Evolutionary conservation across 1,140 invertebrate species (phyloP).

Genomic region (Drosophila trapezifrons): DNA sequence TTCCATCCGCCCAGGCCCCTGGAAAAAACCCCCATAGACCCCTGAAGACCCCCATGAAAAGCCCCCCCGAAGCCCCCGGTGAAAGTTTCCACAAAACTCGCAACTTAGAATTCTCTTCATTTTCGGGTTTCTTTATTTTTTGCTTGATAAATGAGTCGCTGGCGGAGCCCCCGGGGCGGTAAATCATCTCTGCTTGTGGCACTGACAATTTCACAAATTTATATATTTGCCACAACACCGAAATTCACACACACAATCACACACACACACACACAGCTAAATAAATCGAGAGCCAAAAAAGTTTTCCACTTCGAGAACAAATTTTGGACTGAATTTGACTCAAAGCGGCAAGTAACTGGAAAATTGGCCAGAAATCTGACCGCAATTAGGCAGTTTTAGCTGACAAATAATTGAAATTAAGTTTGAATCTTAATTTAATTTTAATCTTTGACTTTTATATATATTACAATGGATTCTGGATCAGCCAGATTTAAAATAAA

Average conservation of each 20-base stretch:
- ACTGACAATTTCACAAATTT: constrained; percentile 54
- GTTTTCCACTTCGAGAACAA: constrained; percentile 31
- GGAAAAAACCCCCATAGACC: background rate
- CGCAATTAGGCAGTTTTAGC: constrained; percentile 6
- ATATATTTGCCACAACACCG: constrained; percentile 42
- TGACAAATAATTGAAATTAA: constrained; percentile 10
- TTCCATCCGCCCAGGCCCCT: background rate
- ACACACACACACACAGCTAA: background rate
- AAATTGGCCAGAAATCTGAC: constrained; percentile 15
- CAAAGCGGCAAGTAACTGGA: constrained; percentile 10
- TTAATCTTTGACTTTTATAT: too few relatives aligned
- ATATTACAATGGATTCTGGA: too few relatives aligned
- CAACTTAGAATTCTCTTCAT: constrained; percentile 54
- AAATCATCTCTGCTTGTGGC: constrained; percentile 53
- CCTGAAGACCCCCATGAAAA: background rate
- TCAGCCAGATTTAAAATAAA: background rate
- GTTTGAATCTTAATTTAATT: background rate
- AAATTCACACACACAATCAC: constrained; percentile 10
- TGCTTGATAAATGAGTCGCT: constrained; percentile 52
- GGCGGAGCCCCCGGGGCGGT: constrained; percentile 38
- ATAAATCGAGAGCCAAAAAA: constrained; percentile 28
- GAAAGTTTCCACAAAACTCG: constrained; percentile 34
- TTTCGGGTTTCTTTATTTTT: constrained; percentile 50
- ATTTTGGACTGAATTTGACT: constrained; percentile 20
- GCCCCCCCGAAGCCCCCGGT: constrained; percentile 12